phyloP scores from a whole-genome alignment of 2,113 vertebrate species.

The Mormoops blainvillei region DNA sequence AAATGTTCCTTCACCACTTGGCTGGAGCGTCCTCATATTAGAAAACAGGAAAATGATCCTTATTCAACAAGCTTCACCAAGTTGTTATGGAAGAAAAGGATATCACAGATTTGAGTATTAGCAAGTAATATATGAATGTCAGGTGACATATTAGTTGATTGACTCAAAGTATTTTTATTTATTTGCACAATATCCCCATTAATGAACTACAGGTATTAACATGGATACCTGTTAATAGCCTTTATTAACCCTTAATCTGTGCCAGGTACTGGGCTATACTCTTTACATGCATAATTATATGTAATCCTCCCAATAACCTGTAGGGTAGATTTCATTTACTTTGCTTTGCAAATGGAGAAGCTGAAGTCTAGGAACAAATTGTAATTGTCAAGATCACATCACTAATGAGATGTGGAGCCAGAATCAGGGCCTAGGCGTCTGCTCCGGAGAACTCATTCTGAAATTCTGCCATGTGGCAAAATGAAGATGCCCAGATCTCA shows the following conservation, averaged over 20 bases:
- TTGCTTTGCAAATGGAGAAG: background rate
- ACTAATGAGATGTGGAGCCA: background rate
- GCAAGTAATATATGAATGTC: background rate
- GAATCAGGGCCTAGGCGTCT: background rate
- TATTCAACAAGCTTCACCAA: background rate
- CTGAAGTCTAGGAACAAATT: background rate
- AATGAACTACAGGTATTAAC: background rate
- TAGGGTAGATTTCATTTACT: background rate
- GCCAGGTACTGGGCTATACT: background rate
- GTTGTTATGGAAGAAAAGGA: background rate
- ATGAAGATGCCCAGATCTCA: background rate
- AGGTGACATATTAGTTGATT: background rate
- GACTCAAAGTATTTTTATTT: background rate
- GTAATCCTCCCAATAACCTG: background rate
- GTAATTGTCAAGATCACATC: background rate
- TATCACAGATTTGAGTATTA: background rate
- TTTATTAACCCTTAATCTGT: background rate
- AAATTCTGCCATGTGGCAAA: background rate
- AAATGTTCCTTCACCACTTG: background rate
- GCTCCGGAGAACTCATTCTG: background rate
- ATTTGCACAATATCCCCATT: background rate
- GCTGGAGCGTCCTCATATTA: background rate
- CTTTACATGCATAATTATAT: background rate
- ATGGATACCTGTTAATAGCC: too few species aligned
- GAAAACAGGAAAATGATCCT: background rate